phyloP scores from a whole-genome alignment of 2,888 invertebrate genomes.

The Lasioglossum figueresi region DNA sequence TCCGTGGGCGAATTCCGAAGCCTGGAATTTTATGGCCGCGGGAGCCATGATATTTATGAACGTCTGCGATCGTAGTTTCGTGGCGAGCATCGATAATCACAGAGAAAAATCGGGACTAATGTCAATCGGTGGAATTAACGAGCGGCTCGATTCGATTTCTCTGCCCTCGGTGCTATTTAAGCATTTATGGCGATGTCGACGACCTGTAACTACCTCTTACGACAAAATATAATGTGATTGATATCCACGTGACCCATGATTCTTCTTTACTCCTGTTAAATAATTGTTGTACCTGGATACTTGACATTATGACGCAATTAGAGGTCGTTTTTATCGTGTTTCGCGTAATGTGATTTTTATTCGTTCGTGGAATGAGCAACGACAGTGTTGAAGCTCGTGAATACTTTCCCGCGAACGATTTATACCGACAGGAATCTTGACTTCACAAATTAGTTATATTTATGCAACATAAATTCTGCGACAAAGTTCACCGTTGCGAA shows the following conservation, averaged over 20 bases:
- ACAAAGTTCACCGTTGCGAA: constrained; percentile 11
- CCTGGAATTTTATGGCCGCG: neutral
- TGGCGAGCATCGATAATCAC: neutral
- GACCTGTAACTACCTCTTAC: neutral
- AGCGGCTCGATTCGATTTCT: neutral
- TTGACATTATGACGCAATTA: neutral
- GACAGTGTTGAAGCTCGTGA: neutral
- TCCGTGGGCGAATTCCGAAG: neutral
- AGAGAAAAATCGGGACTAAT: neutral
- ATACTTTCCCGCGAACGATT: neutral
- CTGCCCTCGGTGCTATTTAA: neutral
- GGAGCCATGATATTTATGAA: neutral
- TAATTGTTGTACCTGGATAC: neutral
- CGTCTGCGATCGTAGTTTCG: neutral
- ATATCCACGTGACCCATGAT: neutral
- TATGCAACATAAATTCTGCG: neutral
- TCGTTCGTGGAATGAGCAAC: neutral
- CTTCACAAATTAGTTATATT: neutral
- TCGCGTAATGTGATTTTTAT: neutral
- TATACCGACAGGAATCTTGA: neutral
- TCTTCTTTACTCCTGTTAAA: neutral
- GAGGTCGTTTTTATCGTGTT: neutral
- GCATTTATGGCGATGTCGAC: too few relatives aligned
- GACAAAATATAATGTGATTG: neutral
- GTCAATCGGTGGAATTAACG: neutral